Evolutionary conservation across 2,113 vertebrate genomes (phyloP).

Genomic region (Rhinolophus sinicus): DNA sequence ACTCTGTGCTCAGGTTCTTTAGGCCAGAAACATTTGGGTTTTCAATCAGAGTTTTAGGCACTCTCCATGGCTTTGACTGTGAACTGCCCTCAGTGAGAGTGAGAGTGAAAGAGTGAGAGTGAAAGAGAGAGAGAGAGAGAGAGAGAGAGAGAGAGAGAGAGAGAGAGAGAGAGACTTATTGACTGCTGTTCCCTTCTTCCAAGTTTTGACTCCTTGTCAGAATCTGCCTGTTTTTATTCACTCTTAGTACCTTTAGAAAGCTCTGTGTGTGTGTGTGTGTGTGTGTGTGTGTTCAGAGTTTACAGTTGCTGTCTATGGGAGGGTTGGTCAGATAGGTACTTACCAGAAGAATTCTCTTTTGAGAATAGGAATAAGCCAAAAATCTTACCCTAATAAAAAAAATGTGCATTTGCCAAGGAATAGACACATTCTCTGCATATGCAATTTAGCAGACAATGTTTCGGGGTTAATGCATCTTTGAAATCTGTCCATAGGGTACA

Average conservation of each 20-base stretch:
- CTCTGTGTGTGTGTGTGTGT: too few species aligned
- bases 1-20: neutral
- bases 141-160: too few species aligned
- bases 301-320: neutral
- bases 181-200: neutral
- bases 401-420: neutral
- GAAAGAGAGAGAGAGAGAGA: too few species aligned
- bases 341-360: neutral
- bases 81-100: neutral
- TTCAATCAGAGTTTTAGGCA: neutral
- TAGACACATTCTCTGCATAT: neutral
- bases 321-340: neutral
- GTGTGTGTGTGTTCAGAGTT: neutral
- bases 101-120: too few species aligned
- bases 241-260: neutral
- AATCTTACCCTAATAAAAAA: neutral
- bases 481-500: neutral
- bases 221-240: neutral
- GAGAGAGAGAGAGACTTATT: neutral
- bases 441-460: neutral
- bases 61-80: neutral
- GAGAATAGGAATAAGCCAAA: neutral
- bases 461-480: neutral
- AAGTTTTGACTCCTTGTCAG: neutral
- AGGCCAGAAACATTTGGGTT: neutral